Evolutionary conservation across 2,888 invertebrate genomes (phyloP).

Genomic region (Tolmerus cingulatus): DNA sequence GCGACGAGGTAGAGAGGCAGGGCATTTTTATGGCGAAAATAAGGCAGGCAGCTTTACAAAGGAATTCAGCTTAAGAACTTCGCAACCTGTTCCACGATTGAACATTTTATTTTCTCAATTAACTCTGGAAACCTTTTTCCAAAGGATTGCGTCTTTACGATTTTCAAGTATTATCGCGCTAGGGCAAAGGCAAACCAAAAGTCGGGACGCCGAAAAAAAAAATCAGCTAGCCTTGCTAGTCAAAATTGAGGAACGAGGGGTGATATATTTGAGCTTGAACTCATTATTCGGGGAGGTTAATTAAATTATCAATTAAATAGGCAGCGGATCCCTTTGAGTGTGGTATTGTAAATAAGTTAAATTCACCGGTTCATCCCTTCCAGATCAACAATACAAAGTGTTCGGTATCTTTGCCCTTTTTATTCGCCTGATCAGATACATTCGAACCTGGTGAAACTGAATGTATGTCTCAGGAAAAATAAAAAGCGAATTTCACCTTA

Average conservation of each 20-base stretch:
- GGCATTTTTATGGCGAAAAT: slow-evolving; percentile 22
- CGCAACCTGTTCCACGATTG: slow-evolving; percentile 28
- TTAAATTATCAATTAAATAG: slow-evolving; percentile 25
- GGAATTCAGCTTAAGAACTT: slow-evolving; percentile 19
- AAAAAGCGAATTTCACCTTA: not conserved
- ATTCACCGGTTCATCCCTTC: not conserved
- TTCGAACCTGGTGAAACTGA: not conserved
- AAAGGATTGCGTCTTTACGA: slow-evolving; percentile 46
- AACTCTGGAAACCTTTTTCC: slow-evolving; percentile 46
- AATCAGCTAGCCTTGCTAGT: not conserved
- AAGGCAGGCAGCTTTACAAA: slow-evolving; percentile 25
- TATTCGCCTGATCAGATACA: not conserved
- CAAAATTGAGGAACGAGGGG: slow-evolving; percentile 8
- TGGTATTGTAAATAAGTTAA: not conserved
- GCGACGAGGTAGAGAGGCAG: not conserved
- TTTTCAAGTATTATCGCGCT: slow-evolving; percentile 44
- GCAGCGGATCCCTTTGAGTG: not conserved
- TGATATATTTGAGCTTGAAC: slow-evolving; percentile 1
- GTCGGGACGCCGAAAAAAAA: not conserved
- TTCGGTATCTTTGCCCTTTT: not conserved
- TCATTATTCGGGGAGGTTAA: slow-evolving; percentile 1
- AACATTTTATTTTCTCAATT: slow-evolving; percentile 48
- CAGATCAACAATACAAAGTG: not conserved
- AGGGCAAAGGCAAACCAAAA: not conserved
- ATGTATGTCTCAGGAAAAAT: not conserved